Evolutionary conservation across 2,797 vertebrate genomes (phyloP).

Genomic region (Hippopotamyrus pictus): DNA sequence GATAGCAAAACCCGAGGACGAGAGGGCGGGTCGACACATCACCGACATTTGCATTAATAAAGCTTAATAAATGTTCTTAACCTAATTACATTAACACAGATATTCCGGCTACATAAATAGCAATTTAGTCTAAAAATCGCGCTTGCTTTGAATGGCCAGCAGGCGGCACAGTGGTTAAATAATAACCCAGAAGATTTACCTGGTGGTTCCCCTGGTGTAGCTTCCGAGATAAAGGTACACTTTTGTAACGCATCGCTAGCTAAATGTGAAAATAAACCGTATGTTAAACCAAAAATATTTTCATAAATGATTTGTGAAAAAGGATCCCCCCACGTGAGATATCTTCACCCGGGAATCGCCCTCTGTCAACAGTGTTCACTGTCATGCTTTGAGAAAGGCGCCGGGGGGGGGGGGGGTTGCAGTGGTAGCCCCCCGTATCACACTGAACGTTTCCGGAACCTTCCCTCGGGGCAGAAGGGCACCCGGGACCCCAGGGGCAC

Average conservation of each 20-base stretch:
- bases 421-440: neutral
- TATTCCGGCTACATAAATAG: neutral
- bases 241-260: neutral
- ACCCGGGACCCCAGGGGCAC: neutral
- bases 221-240: neutral
- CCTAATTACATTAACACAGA: neutral
- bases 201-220: neutral
- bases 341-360: neutral
- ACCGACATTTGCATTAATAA: slow-evolving; percentile 3
- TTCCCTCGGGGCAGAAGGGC: neutral
- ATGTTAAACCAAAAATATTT: neutral
- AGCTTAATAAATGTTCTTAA: neutral
- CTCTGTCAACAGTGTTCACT: neutral
- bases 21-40: neutral
- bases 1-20: neutral
- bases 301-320: neutral
- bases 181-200: neutral
- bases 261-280: neutral
- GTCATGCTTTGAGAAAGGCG: neutral
- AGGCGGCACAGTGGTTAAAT: neutral
- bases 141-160: neutral
- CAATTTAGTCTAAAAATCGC: neutral
- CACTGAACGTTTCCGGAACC: neutral
- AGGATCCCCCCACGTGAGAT: neutral
- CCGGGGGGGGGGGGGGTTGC: neutral